Percentiles rank a stretch among this genome's conserved stretches.
These are phyloP conservation scores for Hephaestus fuliginosus DNA, from an alignment of 2,797 vertebrate genomes.

Conservation along the genomic window DNA sequence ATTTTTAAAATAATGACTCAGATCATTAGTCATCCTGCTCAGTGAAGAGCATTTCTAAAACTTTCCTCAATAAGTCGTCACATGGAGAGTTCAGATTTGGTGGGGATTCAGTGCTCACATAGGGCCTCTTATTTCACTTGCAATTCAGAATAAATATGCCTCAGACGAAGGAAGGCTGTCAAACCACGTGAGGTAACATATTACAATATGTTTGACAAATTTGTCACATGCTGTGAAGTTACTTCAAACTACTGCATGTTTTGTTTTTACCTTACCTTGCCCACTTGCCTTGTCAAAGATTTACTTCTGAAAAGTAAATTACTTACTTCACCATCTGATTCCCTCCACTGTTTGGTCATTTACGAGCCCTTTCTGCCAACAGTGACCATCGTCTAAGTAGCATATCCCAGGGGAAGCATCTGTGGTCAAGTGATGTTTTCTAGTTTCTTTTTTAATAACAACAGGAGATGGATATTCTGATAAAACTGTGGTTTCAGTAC, in stretches of 20 bases:
- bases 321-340: neutral
- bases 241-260: neutral
- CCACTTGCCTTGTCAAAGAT: neutral
- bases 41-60: constrained; percentile 17
- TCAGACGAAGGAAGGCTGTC: neutral
- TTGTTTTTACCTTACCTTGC: neutral
- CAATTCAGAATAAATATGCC: neutral
- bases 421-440: constrained; percentile 18
- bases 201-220: neutral
- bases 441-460: constrained; percentile 37
- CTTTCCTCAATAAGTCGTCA: constrained; percentile 5
- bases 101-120: neutral
- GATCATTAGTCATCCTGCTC: constrained; percentile 25
- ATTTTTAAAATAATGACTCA: neutral
- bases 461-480: constrained; percentile 8
- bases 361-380: neutral
- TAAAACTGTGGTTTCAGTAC: constrained; percentile 26
- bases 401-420: neutral
- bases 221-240: neutral
- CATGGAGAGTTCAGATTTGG: neutral
- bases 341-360: neutral
- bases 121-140: neutral
- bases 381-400: neutral
- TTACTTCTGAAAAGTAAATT: neutral
- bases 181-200: neutral